Evolutionary conservation across 30 jellyfish, hydroid and myxozoan species (phyloP).

Genomic region (Catostylus mosaicus): DNA sequence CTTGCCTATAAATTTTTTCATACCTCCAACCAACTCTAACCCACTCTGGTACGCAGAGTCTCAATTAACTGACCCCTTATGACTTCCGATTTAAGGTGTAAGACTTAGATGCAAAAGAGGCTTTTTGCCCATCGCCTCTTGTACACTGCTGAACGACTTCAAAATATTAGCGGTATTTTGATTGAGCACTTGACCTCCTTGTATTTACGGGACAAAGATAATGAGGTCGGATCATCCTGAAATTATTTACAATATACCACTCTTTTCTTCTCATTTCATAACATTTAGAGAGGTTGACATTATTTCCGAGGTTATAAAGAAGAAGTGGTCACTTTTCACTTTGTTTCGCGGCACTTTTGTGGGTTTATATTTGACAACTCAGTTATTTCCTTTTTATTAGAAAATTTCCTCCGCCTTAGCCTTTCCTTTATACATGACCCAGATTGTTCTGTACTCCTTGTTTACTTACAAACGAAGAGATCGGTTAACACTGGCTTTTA

Average conservation of each 20-base stretch:
- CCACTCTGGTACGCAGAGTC: too few species aligned
- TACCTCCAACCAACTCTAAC: too few species aligned
- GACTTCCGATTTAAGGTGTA: too few species aligned
- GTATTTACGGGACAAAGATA: neutral
- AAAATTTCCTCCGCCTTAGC: neutral
- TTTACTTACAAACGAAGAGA: conserved; percentile 1
- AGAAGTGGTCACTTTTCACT: neutral
- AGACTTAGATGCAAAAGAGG: too few species aligned
- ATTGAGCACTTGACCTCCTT: conserved; percentile 5
- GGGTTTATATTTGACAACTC: conserved; percentile 8
- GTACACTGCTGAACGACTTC: too few species aligned
- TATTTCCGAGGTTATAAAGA: neutral
- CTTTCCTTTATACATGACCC: conserved; percentile 13
- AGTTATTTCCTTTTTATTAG: conserved; percentile 29
- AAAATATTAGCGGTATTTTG: too few species aligned
- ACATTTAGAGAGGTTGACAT: conserved; percentile 6
- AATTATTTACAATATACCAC: neutral
- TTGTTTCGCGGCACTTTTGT: conserved; percentile 13
- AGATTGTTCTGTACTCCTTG: conserved; percentile 3
- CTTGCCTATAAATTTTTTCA: too few species aligned
- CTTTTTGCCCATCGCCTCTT: too few species aligned
- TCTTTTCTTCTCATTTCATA: conserved; percentile 3
- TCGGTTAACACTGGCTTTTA: conserved; percentile 40
- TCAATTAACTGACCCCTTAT: too few species aligned
- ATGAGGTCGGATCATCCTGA: neutral